Percentiles rank a stretch among this genome's conserved stretches.
Evolutionary conservation across 1,140 invertebrate genomes (phyloP).

Genomic region (Neuroterus valhalla): DNA sequence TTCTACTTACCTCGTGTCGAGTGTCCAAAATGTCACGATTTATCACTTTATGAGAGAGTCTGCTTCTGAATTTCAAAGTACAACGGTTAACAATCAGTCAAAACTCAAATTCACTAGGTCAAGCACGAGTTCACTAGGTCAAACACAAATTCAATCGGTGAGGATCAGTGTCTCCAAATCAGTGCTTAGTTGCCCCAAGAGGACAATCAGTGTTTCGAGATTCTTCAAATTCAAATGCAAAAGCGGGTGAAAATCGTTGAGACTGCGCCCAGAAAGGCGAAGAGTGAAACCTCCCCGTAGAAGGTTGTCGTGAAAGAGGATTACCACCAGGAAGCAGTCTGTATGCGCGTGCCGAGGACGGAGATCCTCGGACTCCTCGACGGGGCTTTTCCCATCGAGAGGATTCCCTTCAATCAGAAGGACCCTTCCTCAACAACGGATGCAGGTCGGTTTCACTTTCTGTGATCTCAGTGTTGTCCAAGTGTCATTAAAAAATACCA

Average conservation of each 20-base stretch:
- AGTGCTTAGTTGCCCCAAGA: background rate
- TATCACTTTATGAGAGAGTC: background rate
- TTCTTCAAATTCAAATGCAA: background rate
- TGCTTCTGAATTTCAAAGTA: too few species aligned
- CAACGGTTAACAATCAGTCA: background rate
- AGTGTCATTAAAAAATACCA: background rate
- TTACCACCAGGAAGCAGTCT: constrained; percentile 45
- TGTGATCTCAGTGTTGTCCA: constrained; percentile 21
- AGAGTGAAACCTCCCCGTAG: background rate
- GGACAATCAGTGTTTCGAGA: background rate
- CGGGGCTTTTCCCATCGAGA: constrained; percentile 60
- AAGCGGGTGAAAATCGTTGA: background rate
- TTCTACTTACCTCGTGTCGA: constrained; percentile 62
- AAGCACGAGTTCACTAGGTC: too few species aligned
- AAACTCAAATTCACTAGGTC: background rate
- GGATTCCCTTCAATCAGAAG: constrained; percentile 55
- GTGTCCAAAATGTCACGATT: constrained; percentile 36
- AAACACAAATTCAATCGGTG: too few species aligned
- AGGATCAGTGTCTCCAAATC: background rate
- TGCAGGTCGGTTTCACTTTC: constrained; percentile 59
- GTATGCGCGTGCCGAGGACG: constrained; percentile 67
- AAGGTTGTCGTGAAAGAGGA: constrained; percentile 7
- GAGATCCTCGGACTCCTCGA: constrained; percentile 64
- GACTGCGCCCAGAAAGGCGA: background rate
- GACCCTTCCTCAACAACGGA: constrained; percentile 55